Conservation (phyloP, 2,888 invertebrate species). For the Ophion ventricosus region DNA sequence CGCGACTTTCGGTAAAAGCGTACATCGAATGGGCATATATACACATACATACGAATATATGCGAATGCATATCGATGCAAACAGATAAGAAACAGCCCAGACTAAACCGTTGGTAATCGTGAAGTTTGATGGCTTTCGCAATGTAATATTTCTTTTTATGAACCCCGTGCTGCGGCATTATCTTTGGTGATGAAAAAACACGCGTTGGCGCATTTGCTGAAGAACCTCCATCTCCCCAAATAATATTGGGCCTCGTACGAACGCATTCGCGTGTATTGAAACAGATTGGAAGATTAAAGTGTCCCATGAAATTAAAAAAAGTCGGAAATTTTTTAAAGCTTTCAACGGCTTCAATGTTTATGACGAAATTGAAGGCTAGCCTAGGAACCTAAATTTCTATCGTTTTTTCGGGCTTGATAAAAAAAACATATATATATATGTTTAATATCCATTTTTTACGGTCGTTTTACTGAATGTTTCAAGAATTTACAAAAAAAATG, state of each 20-base stretch:
- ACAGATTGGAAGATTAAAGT: not conserved
- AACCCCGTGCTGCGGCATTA: not conserved
- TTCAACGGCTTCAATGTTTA: not conserved
- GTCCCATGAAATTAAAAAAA: not conserved
- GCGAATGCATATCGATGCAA: conserved; percentile 9
- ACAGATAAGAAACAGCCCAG: conserved; percentile 6
- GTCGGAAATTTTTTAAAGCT: not conserved
- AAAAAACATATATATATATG: no score
- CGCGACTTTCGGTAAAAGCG: conserved; percentile 49
- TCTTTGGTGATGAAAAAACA: not conserved
- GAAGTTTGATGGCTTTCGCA: not conserved
- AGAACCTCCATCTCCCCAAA: not conserved
- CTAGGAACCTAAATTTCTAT: no score
- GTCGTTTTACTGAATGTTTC: no score
- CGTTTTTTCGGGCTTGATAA: no score
- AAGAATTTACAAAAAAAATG: no score
- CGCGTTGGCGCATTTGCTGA: not conserved
- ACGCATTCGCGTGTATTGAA: not conserved
- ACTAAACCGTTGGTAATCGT: conserved; percentile 2
- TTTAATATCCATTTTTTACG: no score
- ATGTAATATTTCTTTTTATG: not conserved
- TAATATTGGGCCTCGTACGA: no score
- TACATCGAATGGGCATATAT: conserved; percentile 12
- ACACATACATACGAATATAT: not conserved
- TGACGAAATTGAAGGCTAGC: no score